Percentiles rank a stretch among this genome's conserved stretches.
These are phyloP conservation scores for Dasypogon diadema DNA, from an alignment of 2,888 invertebrate species.

Conservation along the genomic window DNA sequence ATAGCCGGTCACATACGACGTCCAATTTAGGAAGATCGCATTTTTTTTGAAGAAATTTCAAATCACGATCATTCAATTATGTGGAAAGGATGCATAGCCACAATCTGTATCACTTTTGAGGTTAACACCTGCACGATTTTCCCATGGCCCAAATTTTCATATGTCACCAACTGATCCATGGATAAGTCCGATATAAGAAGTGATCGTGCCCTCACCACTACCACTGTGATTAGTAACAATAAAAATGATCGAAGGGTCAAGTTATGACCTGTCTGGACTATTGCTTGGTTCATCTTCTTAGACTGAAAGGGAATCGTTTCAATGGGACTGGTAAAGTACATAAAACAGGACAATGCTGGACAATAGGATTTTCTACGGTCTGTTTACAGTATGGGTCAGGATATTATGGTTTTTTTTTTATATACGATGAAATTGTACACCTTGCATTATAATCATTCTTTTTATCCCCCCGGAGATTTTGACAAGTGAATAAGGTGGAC, in stretches of 20 bases:
- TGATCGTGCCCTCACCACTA: conserved; percentile 36
- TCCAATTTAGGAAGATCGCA: conserved; percentile 39
- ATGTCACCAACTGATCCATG: conserved; percentile 48
- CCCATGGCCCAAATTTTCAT: conserved; percentile 53
- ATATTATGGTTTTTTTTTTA: conserved; percentile 21
- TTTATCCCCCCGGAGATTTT: no score
- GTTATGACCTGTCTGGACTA: not conserved
- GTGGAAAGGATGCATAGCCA: conserved; percentile 34
- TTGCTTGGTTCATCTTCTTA: not conserved
- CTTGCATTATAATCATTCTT: conserved; percentile 46
- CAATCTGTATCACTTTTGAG: conserved; percentile 2
- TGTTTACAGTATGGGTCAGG: conserved; percentile 51
- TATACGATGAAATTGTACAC: conserved; percentile 47
- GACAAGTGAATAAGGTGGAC: conserved; percentile 45
- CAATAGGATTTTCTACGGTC: conserved; percentile 53
- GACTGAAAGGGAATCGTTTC: not conserved
- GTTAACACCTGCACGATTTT: conserved; percentile 54
- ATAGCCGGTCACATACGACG: conserved; percentile 24
- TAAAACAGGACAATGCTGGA: conserved; percentile 51
- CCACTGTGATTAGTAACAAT: conserved; percentile 20
- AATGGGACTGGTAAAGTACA: conserved; percentile 45
- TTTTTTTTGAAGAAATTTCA: conserved; percentile 21
- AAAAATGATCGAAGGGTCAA: conserved; percentile 50
- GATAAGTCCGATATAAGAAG: conserved; percentile 30
- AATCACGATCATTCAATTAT: conserved; percentile 52